Evolutionary conservation across 2,888 invertebrate genomes (phyloP), one percentile per base, ranked within the genome.

Genomic region (Slavum lentiscoides): DNA sequence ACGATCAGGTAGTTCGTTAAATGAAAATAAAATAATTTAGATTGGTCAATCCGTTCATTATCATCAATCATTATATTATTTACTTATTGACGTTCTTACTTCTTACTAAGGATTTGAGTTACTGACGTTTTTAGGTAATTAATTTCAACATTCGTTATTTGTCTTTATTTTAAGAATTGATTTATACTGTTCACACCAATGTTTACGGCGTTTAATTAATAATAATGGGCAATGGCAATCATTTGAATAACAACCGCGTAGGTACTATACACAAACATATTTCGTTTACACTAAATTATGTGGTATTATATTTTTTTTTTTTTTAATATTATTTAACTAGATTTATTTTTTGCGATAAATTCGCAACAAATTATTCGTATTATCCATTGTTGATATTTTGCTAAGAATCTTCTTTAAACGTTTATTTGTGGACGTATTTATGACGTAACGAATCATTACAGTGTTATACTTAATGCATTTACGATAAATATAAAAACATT

Each of bases 161-260:
- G 49, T 74, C 61, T 74, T 30, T n/a, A 53, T 62, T n/a, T 62
- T 6, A 53, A 53, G n/a, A 11, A 74, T 13, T 74, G 15, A 62
- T 53, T 61, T 73, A 23, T 62, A 43, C 19, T 43, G 30, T 21
- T 62, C 61, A 49, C 61, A 62, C 49, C n/a, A 30, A 17, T 62
- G 19, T 49, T 19, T 61, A 73, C 23, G 21, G 13, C 23, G 19
- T 61, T 61, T 19, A 73, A 61, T 49, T 73, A 49, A 49, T 23
- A 61, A 61, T 19, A 49, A 72, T 6, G 39, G 7, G 7, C 39
- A 39, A 11, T 23, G 43, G 7, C 30, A 30, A 30, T 21, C 6
- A 61, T 61, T 61, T 43, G 21, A 59, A 23, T 43, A 43, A 49
- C 7, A 61, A 13, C 43, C 3, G 13, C 30, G 30, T 23, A 59